Evolutionary conservation across 2,888 invertebrate species (phyloP).

Genomic region (Macrosiphum euphorbiae): DNA sequence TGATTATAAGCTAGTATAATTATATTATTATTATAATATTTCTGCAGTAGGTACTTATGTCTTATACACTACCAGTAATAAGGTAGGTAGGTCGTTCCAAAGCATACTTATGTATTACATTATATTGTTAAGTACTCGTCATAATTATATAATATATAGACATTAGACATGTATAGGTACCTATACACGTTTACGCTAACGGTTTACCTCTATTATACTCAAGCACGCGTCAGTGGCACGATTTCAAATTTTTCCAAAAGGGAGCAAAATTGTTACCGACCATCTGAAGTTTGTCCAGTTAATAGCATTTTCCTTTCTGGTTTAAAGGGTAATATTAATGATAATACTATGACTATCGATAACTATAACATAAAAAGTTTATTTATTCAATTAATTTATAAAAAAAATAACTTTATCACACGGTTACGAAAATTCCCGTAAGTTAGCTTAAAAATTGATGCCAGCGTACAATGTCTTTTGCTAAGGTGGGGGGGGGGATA

Average conservation of each 20-base stretch:
- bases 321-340: background rate
- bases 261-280: background rate
- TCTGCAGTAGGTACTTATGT: background rate
- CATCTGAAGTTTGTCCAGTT: background rate
- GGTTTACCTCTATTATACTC: background rate
- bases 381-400: background rate
- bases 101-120: background rate
- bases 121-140: background rate
- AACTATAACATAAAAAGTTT: background rate
- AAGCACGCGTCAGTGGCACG: background rate
- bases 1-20: constrained; percentile 13
- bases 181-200: background rate
- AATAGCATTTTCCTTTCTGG: background rate
- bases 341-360: background rate
- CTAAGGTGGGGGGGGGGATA: too few species aligned
- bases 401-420: background rate
- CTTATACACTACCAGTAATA: background rate
- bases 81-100: background rate
- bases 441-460: too few species aligned
- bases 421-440: background rate
- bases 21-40: constrained; percentile 2
- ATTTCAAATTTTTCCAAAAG: background rate
- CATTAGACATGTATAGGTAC: background rate
- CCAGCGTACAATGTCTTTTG: too few species aligned
- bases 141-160: background rate